Base-by-base conservation (phyloP, 2,113 vertebrate species). In the Mesocricetus auratus region DNA sequence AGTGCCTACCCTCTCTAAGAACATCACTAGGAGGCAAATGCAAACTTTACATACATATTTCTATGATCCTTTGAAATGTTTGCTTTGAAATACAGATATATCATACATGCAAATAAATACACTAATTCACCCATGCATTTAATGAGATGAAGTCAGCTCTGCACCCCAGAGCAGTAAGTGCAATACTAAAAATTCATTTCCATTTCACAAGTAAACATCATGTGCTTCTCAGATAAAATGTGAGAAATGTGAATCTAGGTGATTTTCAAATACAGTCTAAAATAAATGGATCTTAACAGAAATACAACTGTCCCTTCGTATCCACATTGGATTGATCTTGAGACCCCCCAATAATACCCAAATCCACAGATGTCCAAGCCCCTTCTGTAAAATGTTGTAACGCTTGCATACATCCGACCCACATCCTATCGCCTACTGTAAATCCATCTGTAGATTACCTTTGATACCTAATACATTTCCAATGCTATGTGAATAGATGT, bases 71-170 rank as follows among this genome's bases (percentile, higher is more conserved):
- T 98, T 98, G 97, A 98, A 98, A 98, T 97, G 89, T 97, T 97
- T 97, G 97, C 97, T 98, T 98, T 98, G 97, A 98, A 98, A 98
- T 98, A 97, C 89, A 96, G 97, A 96, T 97, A 97, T 89, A 97
- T 96, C 97, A 97, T 86, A 97, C 97, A 97, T 96, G 96, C 97
- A 97, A 98, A 97, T 97, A 98, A 97, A 97, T 95, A 97, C 74
- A 94, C 97, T 97, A 97, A 97, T 97, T 98, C 97, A 96, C 82
- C 95, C 97, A 98, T 98, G 97, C 97, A 93, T 96, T 98, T 97
- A 97, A 97, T 96, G 96, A 95, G 97, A 97, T 93, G 92, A 97
- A 98, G 94, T 95, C 97, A 94, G 95, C 78, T 94, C 74, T 87
- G 97, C 96, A 97, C 97, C 97, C 97, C 97, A 97, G 90, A 98